Percentiles rank a stretch among this genome's conserved stretches.
These are phyloP conservation scores for Podargus strigoides DNA, from an alignment of 2,797 vertebrate species.

Conservation along the genomic window DNA sequence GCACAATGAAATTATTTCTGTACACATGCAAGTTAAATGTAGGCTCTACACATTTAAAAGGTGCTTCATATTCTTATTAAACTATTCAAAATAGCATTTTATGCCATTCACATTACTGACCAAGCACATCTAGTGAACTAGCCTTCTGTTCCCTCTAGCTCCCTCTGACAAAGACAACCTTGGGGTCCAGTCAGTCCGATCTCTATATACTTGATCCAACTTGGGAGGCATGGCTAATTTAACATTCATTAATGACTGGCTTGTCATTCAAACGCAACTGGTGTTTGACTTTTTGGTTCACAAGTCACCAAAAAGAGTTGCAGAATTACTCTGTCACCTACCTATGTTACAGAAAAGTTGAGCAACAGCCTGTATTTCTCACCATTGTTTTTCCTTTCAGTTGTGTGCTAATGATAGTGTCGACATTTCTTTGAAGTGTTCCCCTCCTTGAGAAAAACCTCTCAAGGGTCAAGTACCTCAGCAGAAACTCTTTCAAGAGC, in stretches of 20 bases:
- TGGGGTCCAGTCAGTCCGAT: rapidly evolving
- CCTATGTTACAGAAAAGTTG: background rate
- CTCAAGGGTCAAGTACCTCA: background rate
- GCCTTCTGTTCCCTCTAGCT: background rate
- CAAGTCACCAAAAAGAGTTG: background rate
- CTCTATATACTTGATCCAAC: background rate
- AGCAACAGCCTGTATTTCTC: background rate
- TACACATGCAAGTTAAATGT: background rate
- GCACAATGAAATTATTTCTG: background rate
- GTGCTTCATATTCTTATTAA: background rate
- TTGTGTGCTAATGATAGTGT: background rate
- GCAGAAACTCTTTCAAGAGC: background rate
- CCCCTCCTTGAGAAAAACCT: background rate
- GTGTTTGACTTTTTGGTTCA: background rate
- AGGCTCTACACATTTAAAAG: background rate
- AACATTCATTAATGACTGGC: background rate
- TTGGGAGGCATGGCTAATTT: background rate
- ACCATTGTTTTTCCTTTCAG: background rate
- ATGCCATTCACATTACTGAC: background rate
- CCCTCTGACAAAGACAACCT: background rate
- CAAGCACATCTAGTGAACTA: background rate
- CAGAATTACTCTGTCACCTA: background rate
- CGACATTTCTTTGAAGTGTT: background rate
- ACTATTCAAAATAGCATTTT: background rate
- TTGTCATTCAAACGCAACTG: background rate